Percentiles rank a stretch among this genome's conserved stretches.
Conservation (phyloP, 2,888 invertebrate genomes). For the Pachycephus smyrnensis region DNA sequence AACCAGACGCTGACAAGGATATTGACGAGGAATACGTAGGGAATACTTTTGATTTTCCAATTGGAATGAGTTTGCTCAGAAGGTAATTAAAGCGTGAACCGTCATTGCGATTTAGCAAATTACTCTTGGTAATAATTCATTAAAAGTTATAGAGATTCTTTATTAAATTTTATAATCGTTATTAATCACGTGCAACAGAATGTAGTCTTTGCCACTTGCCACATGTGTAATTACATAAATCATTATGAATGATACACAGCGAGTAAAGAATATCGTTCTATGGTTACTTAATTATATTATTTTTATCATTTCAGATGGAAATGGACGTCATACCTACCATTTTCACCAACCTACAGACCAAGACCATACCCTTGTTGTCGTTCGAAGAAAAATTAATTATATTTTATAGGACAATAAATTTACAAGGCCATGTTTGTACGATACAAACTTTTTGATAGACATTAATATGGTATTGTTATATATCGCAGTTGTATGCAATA, state of each 20-base stretch:
- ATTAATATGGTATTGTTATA: neutral
- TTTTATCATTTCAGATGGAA: constrained; percentile 70
- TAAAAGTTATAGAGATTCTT: neutral
- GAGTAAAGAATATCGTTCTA: neutral
- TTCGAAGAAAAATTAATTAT: neutral
- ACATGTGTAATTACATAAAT: neutral
- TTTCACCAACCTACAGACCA: constrained; percentile 75
- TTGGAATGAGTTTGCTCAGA: constrained; percentile 75
- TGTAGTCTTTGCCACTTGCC: neutral
- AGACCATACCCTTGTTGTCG: neutral
- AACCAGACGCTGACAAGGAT: constrained; percentile 60
- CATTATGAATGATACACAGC: neutral
- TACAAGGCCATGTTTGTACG: neutral
- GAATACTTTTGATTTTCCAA: constrained; percentile 79
- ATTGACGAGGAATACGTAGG: constrained; percentile 66
- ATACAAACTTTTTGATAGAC: neutral
- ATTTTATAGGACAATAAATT: neutral
- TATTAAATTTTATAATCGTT: neutral
- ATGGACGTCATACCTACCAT: constrained; percentile 78
- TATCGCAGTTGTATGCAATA: neutral
- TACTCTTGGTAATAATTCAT: neutral
- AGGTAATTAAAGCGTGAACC: constrained; percentile 65
- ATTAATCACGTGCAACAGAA: neutral
- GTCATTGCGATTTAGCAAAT: neutral
- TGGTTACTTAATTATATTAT: constrained; percentile 4